Base-by-base conservation (phyloP, 2,113 vertebrate species). In the Burhinus bistriatus region DNA sequence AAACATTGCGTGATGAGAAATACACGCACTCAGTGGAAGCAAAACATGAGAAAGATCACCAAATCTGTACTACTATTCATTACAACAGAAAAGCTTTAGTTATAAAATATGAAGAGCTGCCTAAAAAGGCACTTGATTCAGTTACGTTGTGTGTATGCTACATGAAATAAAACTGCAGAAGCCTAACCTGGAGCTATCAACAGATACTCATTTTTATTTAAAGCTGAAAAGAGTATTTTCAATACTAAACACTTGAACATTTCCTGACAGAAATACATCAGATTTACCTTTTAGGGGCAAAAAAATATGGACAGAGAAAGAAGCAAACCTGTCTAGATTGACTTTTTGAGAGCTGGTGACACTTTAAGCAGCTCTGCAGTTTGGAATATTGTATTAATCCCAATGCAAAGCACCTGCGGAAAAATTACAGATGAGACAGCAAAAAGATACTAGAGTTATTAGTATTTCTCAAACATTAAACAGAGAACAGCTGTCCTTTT, bases 381-480 rank as follows among this genome's bases (percentile, higher is more conserved):
- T 76, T 69, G 36, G 73, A 90, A 58, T 76, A 66, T 51, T 90
- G 36, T 22, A 97, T 79, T 94, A 89, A 87, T 69, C 72, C 34
- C 21, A 71, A 57, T 23, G 69, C 44, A 91, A 92, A 30, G 34
- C 57, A 79, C 44, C 64, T 71, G 57, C 3, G 3, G 57, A 87
- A 77, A 87, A 93, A 61, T 59, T 51, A 71, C 1, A 91, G 65
- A 79, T 68, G 52, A 76, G 57, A 87, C 45, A 82, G 88, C 45
- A 62, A 85, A 85, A 90, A 77, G 47, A 83, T 72, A 82, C 40
- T 47, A 84, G 29, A 84, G 58, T 36, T 88, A 85, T 90, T 71
- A 96, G 52, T 55, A 91, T 79, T 87, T 85, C 54, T 90, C 57
- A 83, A 89, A 51, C 84, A 95, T 80, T 90, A 83, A 61, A 72